Evolutionary conservation across 1,140 invertebrate genomes (phyloP).

Genomic region (Bombus superbus): DNA sequence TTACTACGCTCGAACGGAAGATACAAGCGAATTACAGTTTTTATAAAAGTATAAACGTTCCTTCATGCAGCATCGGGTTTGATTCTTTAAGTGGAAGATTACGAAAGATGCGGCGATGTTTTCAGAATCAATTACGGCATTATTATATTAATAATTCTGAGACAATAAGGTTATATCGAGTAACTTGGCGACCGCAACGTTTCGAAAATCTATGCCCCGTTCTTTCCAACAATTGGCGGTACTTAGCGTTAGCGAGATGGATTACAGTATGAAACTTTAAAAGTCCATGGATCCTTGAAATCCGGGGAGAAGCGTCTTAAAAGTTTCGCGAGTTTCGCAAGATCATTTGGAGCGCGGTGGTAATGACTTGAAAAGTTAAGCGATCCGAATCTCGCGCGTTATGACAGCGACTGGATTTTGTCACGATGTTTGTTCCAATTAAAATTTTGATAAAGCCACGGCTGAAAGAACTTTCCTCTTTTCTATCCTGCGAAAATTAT

Average conservation of each 20-base stretch:
- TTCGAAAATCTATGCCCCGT: not conserved
- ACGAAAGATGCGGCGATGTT: not conserved
- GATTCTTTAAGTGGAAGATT: too few species aligned
- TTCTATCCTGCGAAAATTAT: not conserved
- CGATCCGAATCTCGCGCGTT: not conserved
- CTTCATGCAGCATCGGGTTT: too few species aligned
- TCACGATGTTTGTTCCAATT: not conserved
- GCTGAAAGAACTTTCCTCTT: not conserved
- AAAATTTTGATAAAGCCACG: not conserved
- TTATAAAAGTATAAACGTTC: too few species aligned
- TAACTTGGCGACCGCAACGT: too few species aligned
- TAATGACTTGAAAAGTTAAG: conserved; percentile 22
- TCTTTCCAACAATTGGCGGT: not conserved
- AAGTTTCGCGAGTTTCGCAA: conserved; percentile 2
- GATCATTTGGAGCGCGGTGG: conserved; percentile 8
- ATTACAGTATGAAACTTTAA: conserved; percentile 35
- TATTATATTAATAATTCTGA: not conserved
- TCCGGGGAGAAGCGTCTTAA: conserved; percentile 2
- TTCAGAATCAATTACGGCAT: too few species aligned
- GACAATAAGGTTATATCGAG: not conserved
- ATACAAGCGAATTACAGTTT: too few species aligned
- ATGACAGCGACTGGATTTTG: not conserved
- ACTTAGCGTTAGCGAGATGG: conserved; percentile 13
- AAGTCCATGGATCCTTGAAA: conserved; percentile 20
- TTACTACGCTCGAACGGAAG: too few species aligned